These are phyloP conservation scores for Melanotaenia boesemani DNA, from an alignment of 2,797 vertebrate species.

Conservation along the genomic window DNA sequence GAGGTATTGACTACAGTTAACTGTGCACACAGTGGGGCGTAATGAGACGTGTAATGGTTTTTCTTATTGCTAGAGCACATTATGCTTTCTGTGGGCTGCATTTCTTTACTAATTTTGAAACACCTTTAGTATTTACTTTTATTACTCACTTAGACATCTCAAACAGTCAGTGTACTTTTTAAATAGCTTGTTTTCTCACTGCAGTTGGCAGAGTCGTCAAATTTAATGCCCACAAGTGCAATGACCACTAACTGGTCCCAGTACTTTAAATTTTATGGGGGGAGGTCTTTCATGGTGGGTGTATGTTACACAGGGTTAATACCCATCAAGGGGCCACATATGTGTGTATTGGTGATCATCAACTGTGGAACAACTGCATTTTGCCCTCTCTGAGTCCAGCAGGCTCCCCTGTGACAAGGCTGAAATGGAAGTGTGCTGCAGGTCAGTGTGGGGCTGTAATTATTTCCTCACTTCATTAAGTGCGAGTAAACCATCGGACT, in stretches of 20 bases:
- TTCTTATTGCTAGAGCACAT: not conserved
- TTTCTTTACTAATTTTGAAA: conserved; percentile 18
- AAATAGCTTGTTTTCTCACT: conserved; percentile 37
- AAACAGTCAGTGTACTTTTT: conserved; percentile 35
- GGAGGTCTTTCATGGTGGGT: conserved; percentile 53
- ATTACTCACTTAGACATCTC: conserved; percentile 34
- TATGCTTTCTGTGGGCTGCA: not conserved
- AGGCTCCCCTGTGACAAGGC: conserved; percentile 71
- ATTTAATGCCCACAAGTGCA: conserved; percentile 53
- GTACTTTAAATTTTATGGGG: conserved; percentile 59
- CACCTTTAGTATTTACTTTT: conserved; percentile 29
- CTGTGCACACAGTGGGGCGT: not conserved
- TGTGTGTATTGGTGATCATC: conserved; percentile 73
- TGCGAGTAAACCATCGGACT: conserved; percentile 85
- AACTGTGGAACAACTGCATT: conserved; percentile 71
- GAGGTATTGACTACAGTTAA: not conserved
- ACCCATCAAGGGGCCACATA: conserved; percentile 66
- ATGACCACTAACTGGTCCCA: conserved; percentile 56
- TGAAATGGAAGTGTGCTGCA: conserved; percentile 82
- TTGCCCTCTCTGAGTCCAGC: conserved; percentile 67
- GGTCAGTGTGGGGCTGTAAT: conserved; percentile 86
- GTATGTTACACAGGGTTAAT: conserved; percentile 74
- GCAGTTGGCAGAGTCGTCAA: conserved; percentile 50
- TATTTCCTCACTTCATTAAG: conserved; percentile 89
- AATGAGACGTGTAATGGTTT: not conserved